Evolutionary conservation across 2,113 vertebrate genomes (phyloP).

Genomic region (Brachyhypopomus gauderio): DNA sequence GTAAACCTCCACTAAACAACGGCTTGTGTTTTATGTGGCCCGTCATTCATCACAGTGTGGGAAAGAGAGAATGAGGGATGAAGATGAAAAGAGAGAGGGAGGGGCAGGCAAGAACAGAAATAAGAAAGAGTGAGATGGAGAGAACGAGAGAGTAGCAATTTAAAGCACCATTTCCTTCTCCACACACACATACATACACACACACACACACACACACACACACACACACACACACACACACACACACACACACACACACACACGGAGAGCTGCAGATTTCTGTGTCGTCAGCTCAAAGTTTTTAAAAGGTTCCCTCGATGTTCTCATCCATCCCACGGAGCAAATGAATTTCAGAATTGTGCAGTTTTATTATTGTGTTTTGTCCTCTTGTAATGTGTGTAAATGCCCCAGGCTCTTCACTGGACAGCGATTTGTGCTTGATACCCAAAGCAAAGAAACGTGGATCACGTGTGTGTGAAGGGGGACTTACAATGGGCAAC

Average conservation of each 20-base stretch:
- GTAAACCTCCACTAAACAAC: conserved; percentile 10
- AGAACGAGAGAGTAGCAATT: conserved; percentile 46
- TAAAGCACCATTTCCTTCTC: conserved; percentile 53
- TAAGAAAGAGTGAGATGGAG: no score
- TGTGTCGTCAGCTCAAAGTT: conserved; percentile 69
- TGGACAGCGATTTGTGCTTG: conserved; percentile 83
- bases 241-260: conserved; percentile 4
- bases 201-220: no score
- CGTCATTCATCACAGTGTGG: neutral
- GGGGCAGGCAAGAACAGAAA: no score
- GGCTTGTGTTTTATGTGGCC: neutral
- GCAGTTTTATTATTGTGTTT: neutral
- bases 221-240: no score
- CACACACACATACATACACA: no score
- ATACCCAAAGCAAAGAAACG: conserved; percentile 75
- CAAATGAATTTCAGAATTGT: conserved; percentile 69
- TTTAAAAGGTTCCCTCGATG: conserved; percentile 63
- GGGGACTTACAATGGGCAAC: conserved; percentile 59
- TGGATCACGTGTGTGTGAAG: conserved; percentile 71
- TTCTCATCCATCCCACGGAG: conserved; percentile 66
- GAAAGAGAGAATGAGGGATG: neutral
- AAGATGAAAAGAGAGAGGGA: conserved; percentile 4
- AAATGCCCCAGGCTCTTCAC: conserved; percentile 66
- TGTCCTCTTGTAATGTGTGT: conserved; percentile 52
- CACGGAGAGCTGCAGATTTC: conserved; percentile 32